Base-by-base conservation (phyloP, 2,113 vertebrate species). In the Struthidea cinerea region DNA sequence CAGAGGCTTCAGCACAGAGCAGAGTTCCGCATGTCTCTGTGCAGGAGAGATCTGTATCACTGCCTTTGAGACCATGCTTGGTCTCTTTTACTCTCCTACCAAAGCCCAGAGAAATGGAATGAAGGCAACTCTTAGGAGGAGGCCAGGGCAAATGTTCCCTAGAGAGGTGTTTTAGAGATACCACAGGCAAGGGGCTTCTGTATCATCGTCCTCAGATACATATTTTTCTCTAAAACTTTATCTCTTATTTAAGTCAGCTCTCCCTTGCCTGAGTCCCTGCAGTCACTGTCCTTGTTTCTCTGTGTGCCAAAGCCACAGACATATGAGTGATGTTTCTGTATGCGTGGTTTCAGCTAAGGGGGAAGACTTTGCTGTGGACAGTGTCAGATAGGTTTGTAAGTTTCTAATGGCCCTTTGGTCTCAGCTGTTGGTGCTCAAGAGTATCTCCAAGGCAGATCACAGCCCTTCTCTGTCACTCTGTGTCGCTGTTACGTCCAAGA, bases 141-240 rank as follows among this genome's bases (percentile, higher is more conserved):
- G 28, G 26, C 12, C 44, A 67, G 16, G 33, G 68, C 63, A 87
- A 84, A 61, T 21, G 10, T 13, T 76, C 28, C 35, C n/a, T 35
- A 37, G 23, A 28, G 33, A 14, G 6, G 15, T 7, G 6, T 71
- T 89, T 69, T 46, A 85, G 41, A 76, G 49, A 24, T 7, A 61
- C 9, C 26, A 93, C 19, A 88, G 10, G 17, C 6, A 35, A 26
- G 19, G 12, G 4, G 10, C 47, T 78, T 80, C 52, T 74, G 21
- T 49, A 56, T 27, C 1, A 0, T 68, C 0, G 0, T 41, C 39
- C 39, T 59, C 53, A 71, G 33, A 14, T 56, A 60, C 21, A n/a
- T 17, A 26, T 28, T 64, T 37, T 85, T 46, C 37, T 59, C 53
- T 68, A 56, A 49, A 63, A 41, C 24, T 67, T 76, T 30, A 27